Evolutionary conservation across 2,113 vertebrate species (phyloP).

Genomic region (Psettodes erumei): DNA sequence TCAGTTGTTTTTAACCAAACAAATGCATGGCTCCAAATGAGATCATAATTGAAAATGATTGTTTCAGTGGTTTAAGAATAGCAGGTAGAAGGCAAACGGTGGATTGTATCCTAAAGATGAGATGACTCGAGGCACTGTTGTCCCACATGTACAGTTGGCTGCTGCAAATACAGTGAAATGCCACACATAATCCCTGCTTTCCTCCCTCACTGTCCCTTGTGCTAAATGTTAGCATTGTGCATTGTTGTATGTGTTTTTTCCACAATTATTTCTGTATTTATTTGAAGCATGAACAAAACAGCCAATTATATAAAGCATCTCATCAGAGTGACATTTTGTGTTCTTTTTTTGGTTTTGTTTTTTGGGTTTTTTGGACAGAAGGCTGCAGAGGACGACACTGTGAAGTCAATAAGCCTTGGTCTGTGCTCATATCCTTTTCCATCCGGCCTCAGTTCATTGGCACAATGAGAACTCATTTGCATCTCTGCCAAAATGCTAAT

Average conservation of each 20-base stretch:
- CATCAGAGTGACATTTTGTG: slow-evolving; percentile 47
- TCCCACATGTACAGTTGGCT: slow-evolving; percentile 28
- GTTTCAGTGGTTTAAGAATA: slow-evolving; percentile 10
- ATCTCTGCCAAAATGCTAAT: slow-evolving; percentile 48
- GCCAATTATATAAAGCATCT: slow-evolving; percentile 51
- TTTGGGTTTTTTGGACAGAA: too few species aligned
- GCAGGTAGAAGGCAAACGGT: slow-evolving; percentile 25
- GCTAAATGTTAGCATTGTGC: slow-evolving; percentile 4
- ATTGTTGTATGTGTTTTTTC: slow-evolving; percentile 24
- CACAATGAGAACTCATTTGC: slow-evolving; percentile 46
- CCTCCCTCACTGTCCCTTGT: background rate
- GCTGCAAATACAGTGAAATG: slow-evolving; percentile 35
- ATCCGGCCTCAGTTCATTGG: slow-evolving; percentile 46
- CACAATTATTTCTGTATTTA: too few species aligned
- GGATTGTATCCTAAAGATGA: slow-evolving; percentile 27
- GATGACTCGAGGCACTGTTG: slow-evolving; percentile 29
- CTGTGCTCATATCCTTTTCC: slow-evolving; percentile 40
- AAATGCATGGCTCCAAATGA: slow-evolving; percentile 18
- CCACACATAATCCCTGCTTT: slow-evolving; percentile 3
- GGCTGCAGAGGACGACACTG: slow-evolving; percentile 16
- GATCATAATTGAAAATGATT: slow-evolving; percentile 19
- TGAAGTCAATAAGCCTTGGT: slow-evolving; percentile 49
- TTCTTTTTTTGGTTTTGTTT: slow-evolving; percentile 30
- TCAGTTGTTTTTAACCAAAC: slow-evolving; percentile 27
- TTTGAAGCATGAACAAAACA: slow-evolving; percentile 29